Percentiles rank a stretch among this genome's conserved stretches.
These are phyloP conservation scores for Drosophila rubida DNA, from an alignment of 2,888 invertebrate species.

Conservation along the genomic window DNA sequence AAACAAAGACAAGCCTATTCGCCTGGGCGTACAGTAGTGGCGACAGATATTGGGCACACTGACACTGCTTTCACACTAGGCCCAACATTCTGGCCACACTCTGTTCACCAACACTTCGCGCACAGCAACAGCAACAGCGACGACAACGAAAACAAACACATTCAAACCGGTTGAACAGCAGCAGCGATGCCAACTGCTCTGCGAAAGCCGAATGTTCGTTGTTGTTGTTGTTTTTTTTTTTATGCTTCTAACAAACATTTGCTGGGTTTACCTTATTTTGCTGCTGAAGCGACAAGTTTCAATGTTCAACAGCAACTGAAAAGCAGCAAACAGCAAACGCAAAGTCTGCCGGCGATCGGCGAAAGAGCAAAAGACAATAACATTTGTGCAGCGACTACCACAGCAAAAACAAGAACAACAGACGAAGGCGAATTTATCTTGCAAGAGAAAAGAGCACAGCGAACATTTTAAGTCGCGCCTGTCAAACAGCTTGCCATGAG, in stretches of 20 bases:
- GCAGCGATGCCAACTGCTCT: slow-evolving; percentile 1
- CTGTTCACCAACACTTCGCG: slow-evolving; percentile 22
- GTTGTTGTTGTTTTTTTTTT: slow-evolving; percentile 3
- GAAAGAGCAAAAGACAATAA: slow-evolving; percentile 33
- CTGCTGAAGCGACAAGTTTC: slow-evolving; percentile 65
- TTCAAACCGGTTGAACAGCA: slow-evolving; percentile 47
- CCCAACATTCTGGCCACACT: slow-evolving; percentile 27
- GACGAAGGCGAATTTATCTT: slow-evolving; percentile 39
- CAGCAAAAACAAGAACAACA: slow-evolving; percentile 16
- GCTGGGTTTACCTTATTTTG: slow-evolving; percentile 51
- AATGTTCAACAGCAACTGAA: slow-evolving; percentile 65
- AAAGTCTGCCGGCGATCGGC: slow-evolving; percentile 45
- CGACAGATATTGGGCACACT: slow-evolving; percentile 21
- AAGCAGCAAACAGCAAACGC: slow-evolving; percentile 25
- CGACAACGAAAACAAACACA: background rate
- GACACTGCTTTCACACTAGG: background rate
- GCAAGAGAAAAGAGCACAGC: slow-evolving; percentile 23
- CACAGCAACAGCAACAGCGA: background rate
- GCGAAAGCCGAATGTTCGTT: too few relatives aligned
- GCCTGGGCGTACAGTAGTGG: slow-evolving; percentile 12
- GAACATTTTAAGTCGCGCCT: slow-evolving; percentile 34
- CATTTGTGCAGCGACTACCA: slow-evolving; percentile 18
- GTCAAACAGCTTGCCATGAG: slow-evolving; percentile 13
- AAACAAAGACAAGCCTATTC: slow-evolving; percentile 25
- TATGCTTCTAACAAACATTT: slow-evolving; percentile 25